Evolutionary conservation across 1,140 invertebrate species (phyloP).

Genomic region (Scaptomyza pallida): DNA sequence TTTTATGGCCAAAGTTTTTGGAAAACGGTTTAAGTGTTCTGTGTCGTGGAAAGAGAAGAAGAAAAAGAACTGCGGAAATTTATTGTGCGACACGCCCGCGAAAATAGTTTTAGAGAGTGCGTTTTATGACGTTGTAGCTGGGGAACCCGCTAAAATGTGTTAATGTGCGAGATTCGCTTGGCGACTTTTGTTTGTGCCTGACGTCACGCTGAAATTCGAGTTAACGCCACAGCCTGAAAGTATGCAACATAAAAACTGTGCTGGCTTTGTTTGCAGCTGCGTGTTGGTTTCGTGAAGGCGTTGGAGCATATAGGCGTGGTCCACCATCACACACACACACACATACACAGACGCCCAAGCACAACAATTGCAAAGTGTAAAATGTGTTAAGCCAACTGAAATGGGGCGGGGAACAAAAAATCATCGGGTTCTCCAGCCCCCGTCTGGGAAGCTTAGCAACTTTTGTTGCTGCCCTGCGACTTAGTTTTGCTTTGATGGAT

Average conservation of each 20-base stretch:
- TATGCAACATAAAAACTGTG: slow-evolving; percentile 39
- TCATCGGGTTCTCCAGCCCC: neutral
- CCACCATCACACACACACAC: slow-evolving; percentile 36
- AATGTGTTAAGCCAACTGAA: slow-evolving; percentile 81
- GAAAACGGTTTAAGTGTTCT: neutral
- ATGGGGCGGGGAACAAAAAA: slow-evolving; percentile 51
- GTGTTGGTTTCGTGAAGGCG: neutral
- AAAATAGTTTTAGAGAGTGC: slow-evolving; percentile 78
- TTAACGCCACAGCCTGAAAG: slow-evolving; percentile 57
- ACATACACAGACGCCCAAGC: slow-evolving; percentile 28
- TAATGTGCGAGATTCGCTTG: slow-evolving; percentile 73
- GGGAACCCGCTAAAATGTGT: slow-evolving; percentile 56
- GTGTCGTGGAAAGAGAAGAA: neutral
- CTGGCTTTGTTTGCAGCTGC: slow-evolving; percentile 31
- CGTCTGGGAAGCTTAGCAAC: slow-evolving; percentile 62
- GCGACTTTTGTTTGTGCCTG: slow-evolving; percentile 44
- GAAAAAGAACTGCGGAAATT: slow-evolving; percentile 44
- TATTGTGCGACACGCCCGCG: slow-evolving; percentile 69
- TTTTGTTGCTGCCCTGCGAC: slow-evolving; percentile 74
- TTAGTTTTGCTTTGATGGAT: slow-evolving; percentile 82
- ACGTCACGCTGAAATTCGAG: slow-evolving; percentile 39
- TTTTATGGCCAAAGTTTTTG: slow-evolving; percentile 57
- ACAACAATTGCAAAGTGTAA: slow-evolving; percentile 80
- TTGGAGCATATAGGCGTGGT: slow-evolving; percentile 8
- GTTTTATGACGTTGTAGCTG: slow-evolving; percentile 54